Percentiles rank a stretch among this genome's conserved stretches.
Conservation (phyloP, 2,113 vertebrate species). For the Gulo gulo region DNA sequence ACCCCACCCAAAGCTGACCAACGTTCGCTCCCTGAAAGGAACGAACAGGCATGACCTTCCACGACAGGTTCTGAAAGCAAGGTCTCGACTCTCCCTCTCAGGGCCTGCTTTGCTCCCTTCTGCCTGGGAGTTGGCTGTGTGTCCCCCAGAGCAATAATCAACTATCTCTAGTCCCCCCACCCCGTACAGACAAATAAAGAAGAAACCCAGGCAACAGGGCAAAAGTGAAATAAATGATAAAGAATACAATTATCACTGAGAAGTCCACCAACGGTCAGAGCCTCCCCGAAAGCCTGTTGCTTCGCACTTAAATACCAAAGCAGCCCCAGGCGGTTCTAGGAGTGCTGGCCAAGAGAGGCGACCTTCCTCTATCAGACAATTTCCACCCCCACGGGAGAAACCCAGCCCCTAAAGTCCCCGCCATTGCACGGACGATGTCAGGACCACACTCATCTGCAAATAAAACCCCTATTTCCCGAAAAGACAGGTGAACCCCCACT, state of each 20-base stretch:
- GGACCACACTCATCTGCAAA: not conserved
- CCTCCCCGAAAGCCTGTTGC: not conserved
- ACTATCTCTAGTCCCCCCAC: not conserved
- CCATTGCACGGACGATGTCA: not conserved
- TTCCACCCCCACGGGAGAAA: not conserved
- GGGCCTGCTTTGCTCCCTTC: not conserved
- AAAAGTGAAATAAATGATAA: not conserved
- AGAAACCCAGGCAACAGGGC: not conserved
- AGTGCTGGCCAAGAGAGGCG: not conserved
- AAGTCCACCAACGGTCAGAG: not conserved
- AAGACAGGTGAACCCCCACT: not conserved
- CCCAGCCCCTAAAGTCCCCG: not conserved
- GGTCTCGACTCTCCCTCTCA: not conserved
- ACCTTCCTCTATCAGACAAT: not conserved
- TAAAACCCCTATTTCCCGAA: not conserved
- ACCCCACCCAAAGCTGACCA: not conserved
- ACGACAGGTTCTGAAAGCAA: not conserved
- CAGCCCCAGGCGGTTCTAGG: not conserved
- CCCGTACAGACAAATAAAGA: not conserved
- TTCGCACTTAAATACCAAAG: not conserved
- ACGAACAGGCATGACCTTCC: fast-evolving
- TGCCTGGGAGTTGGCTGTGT: not conserved
- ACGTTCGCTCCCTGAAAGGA: fast-evolving
- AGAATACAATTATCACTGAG: not conserved
- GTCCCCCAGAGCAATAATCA: not conserved